Evolutionary conservation across 2,113 vertebrate genomes (phyloP), one percentile per base, ranked within the genome.

Genomic region (Sylvia atricapilla): DNA sequence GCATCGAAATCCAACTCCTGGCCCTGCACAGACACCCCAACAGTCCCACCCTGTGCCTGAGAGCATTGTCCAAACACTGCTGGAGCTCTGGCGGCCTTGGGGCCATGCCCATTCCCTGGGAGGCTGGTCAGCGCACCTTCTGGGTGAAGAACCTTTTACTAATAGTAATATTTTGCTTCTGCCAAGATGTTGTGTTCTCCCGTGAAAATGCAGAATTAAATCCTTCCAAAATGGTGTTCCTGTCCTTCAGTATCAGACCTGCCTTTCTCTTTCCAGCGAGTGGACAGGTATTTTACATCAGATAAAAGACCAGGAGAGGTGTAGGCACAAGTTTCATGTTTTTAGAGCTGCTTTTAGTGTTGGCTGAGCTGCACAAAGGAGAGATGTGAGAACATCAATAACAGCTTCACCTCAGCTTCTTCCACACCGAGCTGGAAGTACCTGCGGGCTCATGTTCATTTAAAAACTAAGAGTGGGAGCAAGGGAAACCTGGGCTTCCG

Each of bases 41-140:
- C 31, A 81, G 16, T 50, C 44, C 43, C 35, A 56, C 11, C 21
- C 17, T 37, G 43, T 7, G 35, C 82, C 15, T 66, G n/a, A 7
- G 4, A 33, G n/a, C 4, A 1, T 0, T 59, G 53, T 52, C 25
- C 53, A 52, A 33, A 37, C 0, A 0, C 43, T 28, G 14, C 76
- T 37, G 76, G 59, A 73, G 59, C 35, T 49, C 31, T 50, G 25
- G 41, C 56, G 63, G 56, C 39, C 39, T 52, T 0, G 10, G 46
- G 47, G 23, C 24, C 0, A 2, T 55, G n/a, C 13, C 33, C 52
- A 23, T 81, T 49, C 52, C 37, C 14, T 31, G 22, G 31, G 31
- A 67, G 31, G 44, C 44, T 49, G 52, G 2, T 1, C 37, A 17
- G 13, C 28, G 23, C 49, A n/a, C 44, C 37, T 6, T 30, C 27